Percentiles rank a stretch among this genome's conserved stretches.
Conservation (phyloP, 1,140 invertebrate species). For the Diuraphis noxia region DNA sequence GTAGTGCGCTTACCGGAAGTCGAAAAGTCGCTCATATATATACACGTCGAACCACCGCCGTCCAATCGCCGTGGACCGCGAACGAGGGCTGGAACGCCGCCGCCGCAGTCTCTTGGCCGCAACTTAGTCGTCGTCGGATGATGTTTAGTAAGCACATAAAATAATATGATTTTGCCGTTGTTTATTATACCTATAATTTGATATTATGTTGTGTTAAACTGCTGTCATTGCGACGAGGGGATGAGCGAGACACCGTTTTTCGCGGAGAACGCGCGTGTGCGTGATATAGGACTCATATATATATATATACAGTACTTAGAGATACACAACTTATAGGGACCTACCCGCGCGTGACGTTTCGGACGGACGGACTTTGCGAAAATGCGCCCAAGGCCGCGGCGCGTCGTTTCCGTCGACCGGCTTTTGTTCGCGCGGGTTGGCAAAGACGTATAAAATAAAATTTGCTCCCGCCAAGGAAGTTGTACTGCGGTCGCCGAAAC, state of each 20-base stretch:
- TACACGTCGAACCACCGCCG: background rate
- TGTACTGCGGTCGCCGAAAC: background rate
- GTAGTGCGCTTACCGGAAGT: background rate
- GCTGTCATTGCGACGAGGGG: background rate
- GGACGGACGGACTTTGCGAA: background rate
- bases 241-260: background rate
- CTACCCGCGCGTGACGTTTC: background rate
- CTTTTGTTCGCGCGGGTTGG: background rate
- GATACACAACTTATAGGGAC: background rate
- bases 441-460: background rate
- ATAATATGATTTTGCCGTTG: background rate
- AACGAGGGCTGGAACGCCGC: background rate
- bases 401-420: background rate
- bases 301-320: background rate
- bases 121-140: background rate
- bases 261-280: background rate
- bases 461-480: background rate
- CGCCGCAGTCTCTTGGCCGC: background rate
- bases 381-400: background rate
- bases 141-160: background rate
- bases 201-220: background rate
- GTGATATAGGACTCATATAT: background rate
- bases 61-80: background rate
- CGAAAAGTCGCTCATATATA: background rate
- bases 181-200: background rate